Evolutionary conservation across 2,888 invertebrate species (phyloP), one percentile per base, ranked within the genome.

Genomic region (Drosophila mayaguana): DNA sequence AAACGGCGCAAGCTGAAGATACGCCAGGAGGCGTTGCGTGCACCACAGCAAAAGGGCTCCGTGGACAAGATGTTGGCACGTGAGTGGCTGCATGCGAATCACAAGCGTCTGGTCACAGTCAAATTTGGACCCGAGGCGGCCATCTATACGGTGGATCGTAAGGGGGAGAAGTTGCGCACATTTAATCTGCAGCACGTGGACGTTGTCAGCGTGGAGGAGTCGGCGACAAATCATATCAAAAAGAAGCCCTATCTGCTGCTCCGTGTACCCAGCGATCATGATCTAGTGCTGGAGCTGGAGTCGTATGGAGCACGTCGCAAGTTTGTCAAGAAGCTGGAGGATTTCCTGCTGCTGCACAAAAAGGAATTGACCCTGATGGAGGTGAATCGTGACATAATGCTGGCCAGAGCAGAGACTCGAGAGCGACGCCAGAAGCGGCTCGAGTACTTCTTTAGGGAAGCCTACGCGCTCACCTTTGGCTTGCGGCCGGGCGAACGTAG

Each of bases 361-460:
- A 98, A 97, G 91, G 96, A 95, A 74, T 94, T 98, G 75, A 96
- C 96, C 78, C 94, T 95, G 18, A 94, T 94, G 32, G 96, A 96
- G 93, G 96, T 96, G 89, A 93, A 91, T 81, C 94, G 97, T 36
- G 98, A 98, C 80, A 95, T 97, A 75, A 97, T 98, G 95, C 92
- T 98, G 63, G 96, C 97, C 11, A 96, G 97, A 89, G 98, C 98
- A 11, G 98, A 98, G 93, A 98, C 98, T 1, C 96, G 97, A 81
- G 98, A 98, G 90, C 94, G 98, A 9, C 93, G 98, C n/a, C 98
- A 98, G 91, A 96, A 97, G 87, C 96, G 97, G 79, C 92, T 99
- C 61, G 98, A 98, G 91, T 96, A 98, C 93, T 99, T 99, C 94
- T 99, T 99, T 93, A 94, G 98, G 71, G 98, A 98, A 93, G 98